These are phyloP conservation scores for Drosophila acutilabella DNA, from an alignment of 2,888 invertebrate genomes.

Conservation along the genomic window DNA sequence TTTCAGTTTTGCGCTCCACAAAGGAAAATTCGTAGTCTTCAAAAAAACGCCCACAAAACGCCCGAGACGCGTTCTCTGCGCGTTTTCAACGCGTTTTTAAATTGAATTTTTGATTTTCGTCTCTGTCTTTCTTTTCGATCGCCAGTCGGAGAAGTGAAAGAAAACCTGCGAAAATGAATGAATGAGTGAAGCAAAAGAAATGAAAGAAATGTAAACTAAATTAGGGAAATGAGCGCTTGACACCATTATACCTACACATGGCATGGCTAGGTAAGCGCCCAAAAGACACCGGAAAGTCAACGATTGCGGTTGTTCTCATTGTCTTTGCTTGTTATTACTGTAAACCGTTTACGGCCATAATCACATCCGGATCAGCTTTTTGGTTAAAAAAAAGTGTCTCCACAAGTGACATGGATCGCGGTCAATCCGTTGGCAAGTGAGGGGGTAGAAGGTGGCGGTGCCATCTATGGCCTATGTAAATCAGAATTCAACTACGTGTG, in stretches of 20 bases:
- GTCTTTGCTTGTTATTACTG: slow-evolving; percentile 39
- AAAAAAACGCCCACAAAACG: slow-evolving; percentile 41
- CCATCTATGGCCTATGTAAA: slow-evolving; percentile 40
- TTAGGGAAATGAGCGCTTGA: slow-evolving; percentile 79
- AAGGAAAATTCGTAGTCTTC: slow-evolving; percentile 19
- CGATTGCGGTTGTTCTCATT: slow-evolving; percentile 18
- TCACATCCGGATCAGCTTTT: slow-evolving; percentile 69
- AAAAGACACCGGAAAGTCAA: slow-evolving; percentile 65
- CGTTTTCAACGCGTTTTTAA: slow-evolving; percentile 42
- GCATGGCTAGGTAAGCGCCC: slow-evolving; percentile 23
- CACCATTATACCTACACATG: slow-evolving; percentile 49
- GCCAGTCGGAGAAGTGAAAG: slow-evolving; percentile 26
- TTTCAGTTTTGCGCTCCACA: slow-evolving; percentile 3
- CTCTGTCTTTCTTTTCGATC: neutral
- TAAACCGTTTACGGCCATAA: slow-evolving; percentile 69
- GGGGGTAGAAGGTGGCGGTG: neutral
- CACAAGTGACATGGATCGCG: neutral
- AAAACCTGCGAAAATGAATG: slow-evolving; percentile 17
- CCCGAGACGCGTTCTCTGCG: slow-evolving; percentile 26
- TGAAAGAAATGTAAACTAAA: slow-evolving; percentile 62
- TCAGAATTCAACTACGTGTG: slow-evolving; percentile 34
- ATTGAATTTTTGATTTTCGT: neutral
- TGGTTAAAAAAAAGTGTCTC: slow-evolving; percentile 28
- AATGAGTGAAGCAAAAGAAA: slow-evolving; percentile 15
- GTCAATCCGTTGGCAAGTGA: too few relatives aligned